Percentiles rank a stretch among this genome's conserved stretches.
Evolutionary conservation across 1,140 invertebrate species (phyloP).

Genomic region (Cardiocondyla obscurior): DNA sequence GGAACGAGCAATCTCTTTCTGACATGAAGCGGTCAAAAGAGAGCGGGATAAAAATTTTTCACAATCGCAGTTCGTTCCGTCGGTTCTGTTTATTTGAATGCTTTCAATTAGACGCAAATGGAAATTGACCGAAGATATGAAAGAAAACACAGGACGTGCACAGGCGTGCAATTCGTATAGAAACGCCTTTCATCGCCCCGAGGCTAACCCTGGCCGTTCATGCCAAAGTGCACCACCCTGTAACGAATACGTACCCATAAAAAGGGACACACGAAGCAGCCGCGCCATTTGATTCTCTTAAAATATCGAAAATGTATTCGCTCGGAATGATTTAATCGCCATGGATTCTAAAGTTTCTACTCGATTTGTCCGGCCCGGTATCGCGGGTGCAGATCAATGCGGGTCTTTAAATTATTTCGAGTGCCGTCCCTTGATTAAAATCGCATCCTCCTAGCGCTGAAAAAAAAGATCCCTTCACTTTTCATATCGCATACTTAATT

Average conservation of each 20-base stretch:
- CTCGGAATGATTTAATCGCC: constrained; percentile 9
- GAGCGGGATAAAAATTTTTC: constrained; percentile 46
- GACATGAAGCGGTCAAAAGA: constrained; percentile 48
- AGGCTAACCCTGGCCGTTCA: not conserved
- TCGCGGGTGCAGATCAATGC: not conserved
- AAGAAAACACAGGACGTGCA: constrained; percentile 45
- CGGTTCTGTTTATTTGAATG: constrained; percentile 55
- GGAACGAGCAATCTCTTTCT: constrained; percentile 44
- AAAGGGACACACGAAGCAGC: constrained; percentile 11
- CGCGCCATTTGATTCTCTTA: not conserved
- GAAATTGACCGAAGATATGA: constrained; percentile 53
- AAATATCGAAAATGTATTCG: constrained; percentile 34
- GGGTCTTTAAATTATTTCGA: not conserved
- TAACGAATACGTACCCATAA: constrained; percentile 50
- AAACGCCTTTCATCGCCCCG: constrained; percentile 34
- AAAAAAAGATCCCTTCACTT: not conserved
- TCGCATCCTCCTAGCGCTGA: not conserved
- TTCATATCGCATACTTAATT: not conserved
- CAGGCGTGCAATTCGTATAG: constrained; percentile 31
- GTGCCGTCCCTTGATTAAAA: not conserved
- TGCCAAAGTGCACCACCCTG: constrained; percentile 30
- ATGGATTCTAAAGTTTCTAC: not conserved
- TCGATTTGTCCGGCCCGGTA: not conserved
- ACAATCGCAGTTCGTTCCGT: constrained; percentile 34
- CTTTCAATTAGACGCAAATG: constrained; percentile 58